Conservation (phyloP, 2,888 invertebrate species). For the Lithophane leautieri region DNA sequence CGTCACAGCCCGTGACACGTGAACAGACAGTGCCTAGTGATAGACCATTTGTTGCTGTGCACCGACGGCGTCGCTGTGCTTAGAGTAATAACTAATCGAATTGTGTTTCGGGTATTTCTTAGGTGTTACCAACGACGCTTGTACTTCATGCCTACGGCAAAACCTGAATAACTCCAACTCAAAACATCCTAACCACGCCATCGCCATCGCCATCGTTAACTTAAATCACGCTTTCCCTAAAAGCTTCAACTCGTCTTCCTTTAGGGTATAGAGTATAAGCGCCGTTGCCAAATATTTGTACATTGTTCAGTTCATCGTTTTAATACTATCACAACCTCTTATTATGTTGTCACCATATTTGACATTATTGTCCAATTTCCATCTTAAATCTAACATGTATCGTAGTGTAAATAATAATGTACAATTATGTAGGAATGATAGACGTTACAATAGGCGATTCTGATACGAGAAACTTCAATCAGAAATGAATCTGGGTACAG, state of each 20-base stretch:
- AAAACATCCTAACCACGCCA: no score
- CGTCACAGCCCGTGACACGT: constrained; percentile 1
- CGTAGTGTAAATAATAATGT: constrained; percentile 37
- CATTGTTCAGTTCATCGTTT: neutral
- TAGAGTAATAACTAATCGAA: neutral
- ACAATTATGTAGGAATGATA: constrained; percentile 5
- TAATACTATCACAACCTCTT: neutral
- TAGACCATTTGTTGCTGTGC: neutral
- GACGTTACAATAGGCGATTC: neutral
- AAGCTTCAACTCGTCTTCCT: neutral
- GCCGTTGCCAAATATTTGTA: constrained; percentile 11
- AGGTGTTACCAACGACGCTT: neutral
- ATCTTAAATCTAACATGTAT: neutral
- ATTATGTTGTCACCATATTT: neutral
- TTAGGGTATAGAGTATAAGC: neutral
- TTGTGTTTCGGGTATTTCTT: neutral
- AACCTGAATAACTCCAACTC: neutral
- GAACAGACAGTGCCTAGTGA: constrained; percentile 1
- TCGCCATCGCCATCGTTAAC: no score
- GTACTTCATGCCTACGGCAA: neutral
- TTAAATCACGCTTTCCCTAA: neutral
- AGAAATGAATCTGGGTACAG: neutral
- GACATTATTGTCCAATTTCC: neutral
- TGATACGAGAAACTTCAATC: neutral
- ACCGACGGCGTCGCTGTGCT: neutral